Conservation (phyloP, 1,140 invertebrate genomes). For the honey bee (Apis mellifera) region Amel_HAv3.1 CM009938.2:6895501-6896000, state of each 20-base stretch:
- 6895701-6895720: neutral
- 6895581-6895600: slow-evolving; percentile 8
- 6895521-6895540: neutral
- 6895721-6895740: neutral
- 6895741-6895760: neutral
- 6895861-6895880: no score
- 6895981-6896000: no score
- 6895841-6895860: no score
- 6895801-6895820: no score
- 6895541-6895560: slow-evolving; percentile 36
- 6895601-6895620: slow-evolving; percentile 5
- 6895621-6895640: neutral
- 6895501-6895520: slow-evolving; percentile 23
- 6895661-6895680: slow-evolving; percentile 6
- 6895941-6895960: no score
- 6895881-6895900: no score
- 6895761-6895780: no score
- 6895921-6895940: no score
- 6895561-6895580: slow-evolving; percentile 13
- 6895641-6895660: neutral
- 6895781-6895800: no score
- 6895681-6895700: neutral
- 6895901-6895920: no score
- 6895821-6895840: no score
- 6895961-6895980: no score